Evolutionary conservation across 2,888 invertebrate genomes (phyloP).

Genomic region (Patella ulyssiponensis): DNA sequence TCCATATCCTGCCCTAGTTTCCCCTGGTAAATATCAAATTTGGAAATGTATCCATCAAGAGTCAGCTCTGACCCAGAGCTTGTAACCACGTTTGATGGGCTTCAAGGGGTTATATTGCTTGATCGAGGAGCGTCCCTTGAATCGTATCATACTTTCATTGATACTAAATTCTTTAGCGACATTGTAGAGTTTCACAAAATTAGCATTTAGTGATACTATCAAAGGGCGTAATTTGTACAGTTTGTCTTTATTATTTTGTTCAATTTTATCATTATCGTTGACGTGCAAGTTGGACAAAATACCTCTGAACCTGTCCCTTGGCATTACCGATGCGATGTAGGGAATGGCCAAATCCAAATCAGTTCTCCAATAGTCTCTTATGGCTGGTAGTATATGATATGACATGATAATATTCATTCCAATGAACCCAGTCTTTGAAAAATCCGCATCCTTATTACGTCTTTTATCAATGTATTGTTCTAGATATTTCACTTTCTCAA

Average conservation of each 20-base stretch:
- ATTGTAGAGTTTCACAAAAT: neutral
- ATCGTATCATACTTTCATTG: neutral
- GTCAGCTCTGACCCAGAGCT: neutral
- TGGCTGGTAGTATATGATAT: neutral
- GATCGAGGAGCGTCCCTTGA: neutral
- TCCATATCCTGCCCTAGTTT: neutral
- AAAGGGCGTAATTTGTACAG: neutral
- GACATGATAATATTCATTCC: conserved; percentile 1
- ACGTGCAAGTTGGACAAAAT: neutral
- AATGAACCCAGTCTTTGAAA: neutral
- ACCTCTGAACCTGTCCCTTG: neutral
- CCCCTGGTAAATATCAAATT: neutral
- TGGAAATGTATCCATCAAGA: neutral
- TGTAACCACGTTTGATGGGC: neutral
- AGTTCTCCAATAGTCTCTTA: neutral
- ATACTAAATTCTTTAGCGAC: neutral
- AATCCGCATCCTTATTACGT: too few species aligned
- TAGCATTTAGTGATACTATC: neutral
- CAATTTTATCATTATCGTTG: neutral
- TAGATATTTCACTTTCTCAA: too few species aligned
- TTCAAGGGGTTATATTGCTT: neutral
- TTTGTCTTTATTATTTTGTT: neutral
- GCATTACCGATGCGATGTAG: neutral
- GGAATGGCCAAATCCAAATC: neutral
- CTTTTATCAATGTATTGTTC: too few species aligned